Conservation (phyloP, 2,113 vertebrate genomes). For the Rynchops niger region DNA sequence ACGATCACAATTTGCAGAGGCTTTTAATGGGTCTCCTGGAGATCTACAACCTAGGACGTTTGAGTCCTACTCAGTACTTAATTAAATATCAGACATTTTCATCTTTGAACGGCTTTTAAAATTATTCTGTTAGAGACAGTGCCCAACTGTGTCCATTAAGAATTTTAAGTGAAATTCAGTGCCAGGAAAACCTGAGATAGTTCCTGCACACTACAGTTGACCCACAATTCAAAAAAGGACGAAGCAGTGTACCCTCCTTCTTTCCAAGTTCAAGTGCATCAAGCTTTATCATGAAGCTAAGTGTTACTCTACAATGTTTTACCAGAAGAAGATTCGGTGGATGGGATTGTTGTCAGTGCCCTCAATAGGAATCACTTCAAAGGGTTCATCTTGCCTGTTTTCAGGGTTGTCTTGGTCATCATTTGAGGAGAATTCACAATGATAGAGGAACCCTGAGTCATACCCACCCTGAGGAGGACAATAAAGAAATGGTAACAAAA, state of each 20-base stretch:
- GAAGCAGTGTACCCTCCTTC: not conserved
- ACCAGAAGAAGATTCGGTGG: constrained; percentile 85
- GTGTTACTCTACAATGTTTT: not conserved
- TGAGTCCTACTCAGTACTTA: not conserved
- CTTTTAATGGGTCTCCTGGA: not conserved
- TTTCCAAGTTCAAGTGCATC: not conserved
- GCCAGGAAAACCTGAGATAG: not conserved
- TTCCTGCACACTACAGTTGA: not conserved
- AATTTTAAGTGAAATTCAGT: not conserved
- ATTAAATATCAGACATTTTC: not conserved
- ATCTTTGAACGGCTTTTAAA: not conserved
- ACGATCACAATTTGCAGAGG: not conserved
- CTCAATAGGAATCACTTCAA: constrained; percentile 76
- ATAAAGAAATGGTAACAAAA: not conserved
- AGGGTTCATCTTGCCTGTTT: constrained; percentile 81
- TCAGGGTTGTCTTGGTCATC: constrained; percentile 54
- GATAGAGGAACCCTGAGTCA: constrained; percentile 90
- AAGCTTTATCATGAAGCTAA: not conserved
- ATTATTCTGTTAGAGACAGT: not conserved
- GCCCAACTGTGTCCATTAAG: not conserved
- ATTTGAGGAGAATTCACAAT: constrained; percentile 84
- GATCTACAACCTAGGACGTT: not conserved
- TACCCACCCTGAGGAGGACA: constrained; percentile 80
- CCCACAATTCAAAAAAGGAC: not conserved
- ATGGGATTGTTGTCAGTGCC: constrained; percentile 81